phyloP scores from a whole-genome alignment of 2,888 invertebrate species.

The Agrotis segetum region DNA sequence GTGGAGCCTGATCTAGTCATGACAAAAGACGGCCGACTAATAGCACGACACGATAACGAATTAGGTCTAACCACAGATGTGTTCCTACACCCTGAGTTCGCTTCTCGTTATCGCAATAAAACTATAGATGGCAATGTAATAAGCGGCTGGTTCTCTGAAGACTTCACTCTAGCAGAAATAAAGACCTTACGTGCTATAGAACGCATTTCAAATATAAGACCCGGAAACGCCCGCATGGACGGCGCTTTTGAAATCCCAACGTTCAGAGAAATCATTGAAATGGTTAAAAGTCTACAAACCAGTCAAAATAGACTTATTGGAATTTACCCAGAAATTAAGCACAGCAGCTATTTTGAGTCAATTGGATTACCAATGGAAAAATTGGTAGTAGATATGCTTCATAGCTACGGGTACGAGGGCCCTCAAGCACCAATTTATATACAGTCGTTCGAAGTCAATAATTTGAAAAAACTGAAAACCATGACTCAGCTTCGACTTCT shows the following conservation, averaged over 20 bases:
- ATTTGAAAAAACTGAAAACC: constrained; percentile 80
- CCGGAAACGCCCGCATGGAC: constrained; percentile 83
- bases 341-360: constrained; percentile 79
- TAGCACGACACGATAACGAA: constrained; percentile 86
- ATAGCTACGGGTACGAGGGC: constrained; percentile 79
- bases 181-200: constrained; percentile 82
- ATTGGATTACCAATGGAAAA: constrained; percentile 81
- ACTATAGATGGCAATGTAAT: constrained; percentile 75
- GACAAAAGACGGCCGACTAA: constrained; percentile 81
- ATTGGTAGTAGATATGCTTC: constrained; percentile 77
- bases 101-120: constrained; percentile 76
- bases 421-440: constrained; percentile 80
- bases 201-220: constrained; percentile 79
- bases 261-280: constrained; percentile 84
- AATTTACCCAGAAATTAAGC: constrained; percentile 86
- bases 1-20: constrained; percentile 87
- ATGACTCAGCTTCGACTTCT: constrained; percentile 80
- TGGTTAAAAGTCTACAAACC: constrained; percentile 79
- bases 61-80: constrained; percentile 82
- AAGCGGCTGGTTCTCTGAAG: constrained; percentile 86
- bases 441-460: constrained; percentile 86
- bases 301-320: constrained; percentile 82
- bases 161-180: constrained; percentile 84
- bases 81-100: constrained; percentile 76
- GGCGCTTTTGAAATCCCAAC: constrained; percentile 80